Conservation (phyloP, 2,113 vertebrate species). For the Orientallactaga bullata region DNA sequence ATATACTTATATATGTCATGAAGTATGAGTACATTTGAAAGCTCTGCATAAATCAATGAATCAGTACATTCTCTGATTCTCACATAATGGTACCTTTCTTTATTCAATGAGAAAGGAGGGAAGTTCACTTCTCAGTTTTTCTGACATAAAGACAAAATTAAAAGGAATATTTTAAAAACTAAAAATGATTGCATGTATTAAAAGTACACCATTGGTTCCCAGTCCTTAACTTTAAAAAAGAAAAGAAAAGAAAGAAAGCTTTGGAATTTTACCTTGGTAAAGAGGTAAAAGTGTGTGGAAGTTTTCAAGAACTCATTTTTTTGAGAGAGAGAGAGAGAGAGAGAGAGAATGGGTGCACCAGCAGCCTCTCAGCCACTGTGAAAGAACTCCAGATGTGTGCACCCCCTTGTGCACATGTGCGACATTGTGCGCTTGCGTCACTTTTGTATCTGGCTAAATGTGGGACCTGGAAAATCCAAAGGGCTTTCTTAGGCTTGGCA, state of each 20-base stretch:
- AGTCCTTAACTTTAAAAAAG: not conserved
- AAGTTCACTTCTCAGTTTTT: conserved; percentile 18
- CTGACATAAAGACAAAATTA: conserved; percentile 14
- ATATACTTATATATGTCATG: too few relatives aligned
- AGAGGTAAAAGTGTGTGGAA: not conserved
- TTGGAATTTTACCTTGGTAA: conserved; percentile 14
- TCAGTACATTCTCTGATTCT: not conserved
- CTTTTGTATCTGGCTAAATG: too few relatives aligned
- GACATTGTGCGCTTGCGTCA: too few relatives aligned
- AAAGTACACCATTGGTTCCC: not conserved
- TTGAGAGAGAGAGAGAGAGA: too few relatives aligned
- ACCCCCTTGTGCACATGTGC: too few relatives aligned
- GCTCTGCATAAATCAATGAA: too few relatives aligned
- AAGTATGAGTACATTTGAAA: too few relatives aligned
- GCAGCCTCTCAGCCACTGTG: too few relatives aligned
- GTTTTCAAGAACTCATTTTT: not conserved
- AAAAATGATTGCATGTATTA: not conserved
- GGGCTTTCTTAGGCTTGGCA: too few relatives aligned
- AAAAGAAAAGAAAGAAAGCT: not conserved
- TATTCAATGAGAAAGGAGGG: not conserved
- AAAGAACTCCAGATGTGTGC: too few relatives aligned
- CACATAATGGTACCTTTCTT: not conserved
- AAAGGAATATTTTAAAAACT: conserved; percentile 14
- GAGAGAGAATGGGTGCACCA: too few relatives aligned
- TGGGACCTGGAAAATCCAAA: too few relatives aligned